These are phyloP conservation scores for Brienomyrus longianalis DNA, from an alignment of 2,113 vertebrate species.

Conservation along the genomic window DNA sequence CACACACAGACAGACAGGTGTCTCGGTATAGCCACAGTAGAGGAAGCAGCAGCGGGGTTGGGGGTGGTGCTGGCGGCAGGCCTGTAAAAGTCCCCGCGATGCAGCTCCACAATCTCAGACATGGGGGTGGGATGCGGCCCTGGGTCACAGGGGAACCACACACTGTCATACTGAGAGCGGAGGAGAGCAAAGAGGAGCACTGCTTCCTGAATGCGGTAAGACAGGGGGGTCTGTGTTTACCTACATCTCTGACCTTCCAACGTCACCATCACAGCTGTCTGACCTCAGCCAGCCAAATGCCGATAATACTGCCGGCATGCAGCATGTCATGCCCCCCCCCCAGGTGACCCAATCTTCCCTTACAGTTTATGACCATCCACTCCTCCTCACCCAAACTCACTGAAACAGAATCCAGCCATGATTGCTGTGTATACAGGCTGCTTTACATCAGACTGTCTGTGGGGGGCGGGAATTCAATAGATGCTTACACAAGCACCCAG, in stretches of 20 bases:
- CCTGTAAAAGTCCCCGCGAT: slow-evolving; percentile 66
- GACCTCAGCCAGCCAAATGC: slow-evolving; percentile 7
- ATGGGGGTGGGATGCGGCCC: slow-evolving; percentile 53
- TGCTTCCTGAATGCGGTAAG: slow-evolving; percentile 16
- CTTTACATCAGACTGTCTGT: neutral
- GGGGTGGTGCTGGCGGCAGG: slow-evolving; percentile 37
- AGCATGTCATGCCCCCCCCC: neutral
- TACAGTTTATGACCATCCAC: neutral
- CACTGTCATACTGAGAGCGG: slow-evolving; percentile 70
- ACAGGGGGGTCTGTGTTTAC: slow-evolving; percentile 14
- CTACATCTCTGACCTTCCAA: slow-evolving; percentile 48
- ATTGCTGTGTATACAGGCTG: neutral
- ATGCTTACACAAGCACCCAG: neutral
- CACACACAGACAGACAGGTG: neutral
- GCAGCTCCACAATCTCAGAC: slow-evolving; percentile 45
- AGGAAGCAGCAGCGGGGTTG: slow-evolving; percentile 68
- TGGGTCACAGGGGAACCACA: slow-evolving; percentile 52
- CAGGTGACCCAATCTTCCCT: neutral
- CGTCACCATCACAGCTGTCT: slow-evolving; percentile 26
- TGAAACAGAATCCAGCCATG: neutral
- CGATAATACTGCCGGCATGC: neutral
- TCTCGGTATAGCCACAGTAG: slow-evolving; percentile 34
- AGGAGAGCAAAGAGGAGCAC: slow-evolving; percentile 42
- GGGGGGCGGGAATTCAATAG: neutral
- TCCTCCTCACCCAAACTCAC: neutral